A percentile compares a stretch with the other conserved stretches of the same genome.
Evolutionary conservation across 2,797 vertebrate genomes (phyloP).

Genomic region (Selene dorsalis): DNA sequence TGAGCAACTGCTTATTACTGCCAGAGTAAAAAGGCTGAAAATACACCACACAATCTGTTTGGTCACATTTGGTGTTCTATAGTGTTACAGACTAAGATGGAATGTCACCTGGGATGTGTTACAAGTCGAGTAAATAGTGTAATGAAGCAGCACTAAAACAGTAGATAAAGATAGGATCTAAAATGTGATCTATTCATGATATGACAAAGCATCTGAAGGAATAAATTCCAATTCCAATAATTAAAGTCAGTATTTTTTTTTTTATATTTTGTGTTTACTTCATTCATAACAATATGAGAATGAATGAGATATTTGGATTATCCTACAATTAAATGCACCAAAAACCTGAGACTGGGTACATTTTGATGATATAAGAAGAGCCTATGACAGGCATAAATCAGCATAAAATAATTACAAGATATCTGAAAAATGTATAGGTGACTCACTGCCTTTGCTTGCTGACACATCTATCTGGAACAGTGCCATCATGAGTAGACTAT

Average conservation of each 20-base stretch:
- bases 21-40: slow-evolving; percentile 51
- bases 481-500: neutral
- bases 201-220: neutral
- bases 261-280: neutral
- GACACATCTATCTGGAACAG: slow-evolving; percentile 11
- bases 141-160: slow-evolving; percentile 3
- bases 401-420: slow-evolving; percentile 2
- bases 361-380: neutral
- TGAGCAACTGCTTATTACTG: slow-evolving; percentile 64
- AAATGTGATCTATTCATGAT: neutral
- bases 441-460: neutral
- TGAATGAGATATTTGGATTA: neutral
- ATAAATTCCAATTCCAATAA: neutral
- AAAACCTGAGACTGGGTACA: neutral
- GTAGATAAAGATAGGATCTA: neutral
- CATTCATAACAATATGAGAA: too few relatives aligned
- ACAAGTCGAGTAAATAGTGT: neutral
- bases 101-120: slow-evolving; percentile 11
- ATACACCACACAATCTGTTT: slow-evolving; percentile 41
- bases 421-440: slow-evolving; percentile 22
- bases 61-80: slow-evolving; percentile 30
- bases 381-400: neutral
- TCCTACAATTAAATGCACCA: neutral
- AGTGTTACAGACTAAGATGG: slow-evolving; percentile 12
- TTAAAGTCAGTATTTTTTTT: too few relatives aligned